Evolutionary conservation across 2,888 invertebrate species (phyloP).

Genomic region (Hyalella azteca): DNA sequence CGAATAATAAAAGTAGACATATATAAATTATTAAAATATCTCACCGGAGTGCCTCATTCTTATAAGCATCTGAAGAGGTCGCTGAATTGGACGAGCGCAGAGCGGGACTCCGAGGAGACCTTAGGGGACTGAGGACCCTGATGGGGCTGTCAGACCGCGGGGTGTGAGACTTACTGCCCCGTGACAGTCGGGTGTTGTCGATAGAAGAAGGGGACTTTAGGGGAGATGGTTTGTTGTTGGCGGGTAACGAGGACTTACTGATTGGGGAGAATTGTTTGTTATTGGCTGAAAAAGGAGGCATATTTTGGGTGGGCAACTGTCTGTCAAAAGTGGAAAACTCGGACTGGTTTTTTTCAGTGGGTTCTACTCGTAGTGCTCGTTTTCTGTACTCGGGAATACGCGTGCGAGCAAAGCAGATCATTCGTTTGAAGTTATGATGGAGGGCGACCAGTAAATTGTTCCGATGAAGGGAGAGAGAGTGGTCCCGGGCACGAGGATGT

Average conservation of each 20-base stretch:
- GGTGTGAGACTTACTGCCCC: too few species aligned
- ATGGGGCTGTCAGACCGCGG: not conserved
- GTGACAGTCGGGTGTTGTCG: too few species aligned
- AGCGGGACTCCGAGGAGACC: not conserved
- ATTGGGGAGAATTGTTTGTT: not conserved
- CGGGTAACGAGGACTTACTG: too few species aligned
- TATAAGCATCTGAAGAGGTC: not conserved
- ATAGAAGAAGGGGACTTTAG: too few species aligned
- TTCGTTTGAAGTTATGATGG: not conserved
- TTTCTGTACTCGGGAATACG: not conserved
- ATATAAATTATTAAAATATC: too few species aligned
- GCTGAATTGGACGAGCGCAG: not conserved
- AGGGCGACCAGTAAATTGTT: not conserved
- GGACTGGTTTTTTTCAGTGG: too few species aligned
- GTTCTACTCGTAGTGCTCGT: not conserved
- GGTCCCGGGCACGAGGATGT: too few species aligned
- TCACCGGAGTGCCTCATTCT: not conserved
- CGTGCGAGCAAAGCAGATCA: constrained; percentile 3
- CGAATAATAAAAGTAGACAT: too few species aligned
- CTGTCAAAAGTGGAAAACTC: too few species aligned
- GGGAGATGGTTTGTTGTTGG: too few species aligned
- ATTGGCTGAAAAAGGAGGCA: not conserved
- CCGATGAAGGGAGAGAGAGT: too few species aligned
- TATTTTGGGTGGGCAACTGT: too few species aligned
- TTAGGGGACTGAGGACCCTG: not conserved